These are phyloP conservation scores for Callimorpha dominula DNA, from an alignment of 2,888 invertebrate species.

Conservation along the genomic window DNA sequence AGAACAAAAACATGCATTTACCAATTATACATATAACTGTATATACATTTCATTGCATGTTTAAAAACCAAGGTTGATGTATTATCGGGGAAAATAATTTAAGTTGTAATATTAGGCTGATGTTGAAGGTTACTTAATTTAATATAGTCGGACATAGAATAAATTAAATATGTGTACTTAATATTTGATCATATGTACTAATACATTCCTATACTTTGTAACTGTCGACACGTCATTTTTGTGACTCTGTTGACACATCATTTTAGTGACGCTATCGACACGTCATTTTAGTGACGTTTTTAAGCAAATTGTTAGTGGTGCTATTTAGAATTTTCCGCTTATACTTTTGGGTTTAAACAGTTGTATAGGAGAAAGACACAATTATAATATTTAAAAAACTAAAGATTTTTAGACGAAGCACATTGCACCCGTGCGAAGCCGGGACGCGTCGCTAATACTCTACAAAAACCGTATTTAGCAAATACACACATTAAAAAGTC, in stretches of 20 bases:
- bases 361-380: background rate
- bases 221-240: background rate
- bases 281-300: too few relatives aligned
- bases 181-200: conserved; percentile 2
- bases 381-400: background rate
- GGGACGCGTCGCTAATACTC: background rate
- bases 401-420: background rate
- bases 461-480: background rate
- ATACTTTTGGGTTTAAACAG: background rate
- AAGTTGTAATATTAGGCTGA: background rate
- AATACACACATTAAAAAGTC: too few relatives aligned
- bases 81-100: background rate
- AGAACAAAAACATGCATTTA: background rate
- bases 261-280: too few relatives aligned
- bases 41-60: background rate
- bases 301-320: conserved; percentile 1
- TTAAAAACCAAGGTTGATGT: background rate
- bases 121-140: background rate
- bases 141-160: background rate
- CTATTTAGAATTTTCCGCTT: background rate
- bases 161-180: conserved; percentile 5
- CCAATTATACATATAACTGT: background rate
- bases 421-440: too few relatives aligned
- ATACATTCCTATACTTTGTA: conserved; percentile 16
- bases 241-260: too few relatives aligned